phyloP scores from a whole-genome alignment of 2,113 vertebrate genomes.

The Ciconia maguari region DNA sequence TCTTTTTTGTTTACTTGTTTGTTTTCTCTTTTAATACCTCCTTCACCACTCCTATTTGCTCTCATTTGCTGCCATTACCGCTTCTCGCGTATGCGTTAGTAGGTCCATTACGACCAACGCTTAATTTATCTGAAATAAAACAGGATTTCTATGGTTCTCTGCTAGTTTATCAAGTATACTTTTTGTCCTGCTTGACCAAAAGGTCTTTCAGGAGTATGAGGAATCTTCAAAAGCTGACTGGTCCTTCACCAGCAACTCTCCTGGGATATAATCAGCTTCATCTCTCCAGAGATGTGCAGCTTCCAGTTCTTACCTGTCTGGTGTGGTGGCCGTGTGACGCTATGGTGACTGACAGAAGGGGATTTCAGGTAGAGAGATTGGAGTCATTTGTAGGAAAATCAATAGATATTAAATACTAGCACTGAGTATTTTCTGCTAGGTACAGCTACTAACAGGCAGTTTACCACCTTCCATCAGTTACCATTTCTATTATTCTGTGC shows the following conservation, averaged over 20 bases:
- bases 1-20: conserved; percentile 56
- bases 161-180: neutral
- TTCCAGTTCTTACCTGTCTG: neutral
- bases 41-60: conserved; percentile 39
- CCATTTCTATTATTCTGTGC: neutral
- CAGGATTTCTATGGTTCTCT: neutral
- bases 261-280: neutral
- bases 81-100: neutral
- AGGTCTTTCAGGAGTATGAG: neutral
- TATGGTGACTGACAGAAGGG: neutral
- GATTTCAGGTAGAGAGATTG: neutral
- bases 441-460: neutral
- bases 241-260: neutral
- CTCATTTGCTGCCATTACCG: conserved; percentile 21
- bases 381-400: neutral
- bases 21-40: conserved; percentile 44
- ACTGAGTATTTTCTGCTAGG: neutral
- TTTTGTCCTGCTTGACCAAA: neutral
- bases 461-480: neutral
- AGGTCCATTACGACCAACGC: neutral
- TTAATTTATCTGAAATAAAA: neutral
- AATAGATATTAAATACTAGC: neutral
- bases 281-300: neutral
- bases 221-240: neutral
- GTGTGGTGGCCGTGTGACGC: neutral